Conservation (phyloP, 2,888 invertebrate genomes). For the Antitype chi region DNA sequence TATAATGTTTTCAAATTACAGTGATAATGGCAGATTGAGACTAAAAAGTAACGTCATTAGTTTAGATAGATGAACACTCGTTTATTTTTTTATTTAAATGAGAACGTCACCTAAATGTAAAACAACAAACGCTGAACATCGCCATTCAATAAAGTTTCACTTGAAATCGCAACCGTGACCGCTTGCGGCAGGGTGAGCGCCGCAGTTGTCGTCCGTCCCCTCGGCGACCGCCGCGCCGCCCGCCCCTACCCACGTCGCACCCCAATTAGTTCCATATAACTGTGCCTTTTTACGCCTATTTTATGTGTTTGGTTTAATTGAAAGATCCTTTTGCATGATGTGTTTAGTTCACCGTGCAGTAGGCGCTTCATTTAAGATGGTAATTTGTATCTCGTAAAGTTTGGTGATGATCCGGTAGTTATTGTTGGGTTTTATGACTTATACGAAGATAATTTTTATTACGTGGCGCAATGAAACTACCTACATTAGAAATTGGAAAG, state of each 20-base stretch:
- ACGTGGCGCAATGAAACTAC: constrained; percentile 12
- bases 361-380: constrained; percentile 64
- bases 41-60: background rate
- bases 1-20: no score
- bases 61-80: background rate
- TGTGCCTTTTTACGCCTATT: constrained; percentile 82
- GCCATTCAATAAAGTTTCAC: constrained; percentile 75
- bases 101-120: constrained; percentile 42
- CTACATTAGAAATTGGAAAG: constrained; percentile 40
- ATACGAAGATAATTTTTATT: constrained; percentile 45
- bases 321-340: constrained; percentile 73
- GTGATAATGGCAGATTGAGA: no score
- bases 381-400: constrained; percentile 66
- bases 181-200: constrained; percentile 71
- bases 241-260: constrained; percentile 77
- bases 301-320: constrained; percentile 82
- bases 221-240: constrained; percentile 69
- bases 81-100: no score
- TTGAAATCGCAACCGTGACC: constrained; percentile 77
- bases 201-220: constrained; percentile 63
- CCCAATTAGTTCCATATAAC: constrained; percentile 86
- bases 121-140: constrained; percentile 64
- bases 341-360: constrained; percentile 70
- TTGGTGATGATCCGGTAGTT: constrained; percentile 51
- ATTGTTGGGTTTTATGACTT: constrained; percentile 48